A percentile compares a stretch with the other conserved stretches of the same genome.
These are phyloP conservation scores for Caretta caretta DNA, from an alignment of 2,113 vertebrate genomes.

Conservation along the genomic window DNA sequence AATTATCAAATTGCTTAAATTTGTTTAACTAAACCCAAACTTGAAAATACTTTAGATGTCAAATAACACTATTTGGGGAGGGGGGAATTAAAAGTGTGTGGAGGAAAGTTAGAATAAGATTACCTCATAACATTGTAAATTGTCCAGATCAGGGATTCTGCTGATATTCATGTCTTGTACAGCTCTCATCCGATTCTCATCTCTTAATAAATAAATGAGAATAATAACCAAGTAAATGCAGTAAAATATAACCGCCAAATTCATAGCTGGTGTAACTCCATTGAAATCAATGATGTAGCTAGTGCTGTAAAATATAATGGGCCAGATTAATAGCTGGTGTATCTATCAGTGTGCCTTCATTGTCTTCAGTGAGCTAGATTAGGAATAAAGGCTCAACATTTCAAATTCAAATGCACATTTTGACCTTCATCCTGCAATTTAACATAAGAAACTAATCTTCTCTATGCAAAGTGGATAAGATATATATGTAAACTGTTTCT, in stretches of 20 bases:
- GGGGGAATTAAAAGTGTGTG: neutral
- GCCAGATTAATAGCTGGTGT: neutral
- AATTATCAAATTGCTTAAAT: neutral
- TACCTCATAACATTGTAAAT: neutral
- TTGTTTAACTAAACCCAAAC: neutral
- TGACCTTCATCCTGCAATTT: neutral
- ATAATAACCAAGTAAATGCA: neutral
- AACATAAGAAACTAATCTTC: slow-evolving; percentile 11
- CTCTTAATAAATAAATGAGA: neutral
- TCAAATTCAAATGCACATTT: slow-evolving; percentile 30
- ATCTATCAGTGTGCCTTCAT: neutral
- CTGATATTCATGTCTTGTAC: neutral
- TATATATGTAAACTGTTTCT: neutral
- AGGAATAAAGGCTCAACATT: neutral
- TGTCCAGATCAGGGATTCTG: neutral
- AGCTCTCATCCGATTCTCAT: neutral
- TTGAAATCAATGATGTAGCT: neutral
- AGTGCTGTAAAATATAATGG: neutral
- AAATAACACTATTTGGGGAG: neutral
- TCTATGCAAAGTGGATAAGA: neutral
- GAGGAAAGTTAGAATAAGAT: neutral
- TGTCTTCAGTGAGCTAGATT: neutral
- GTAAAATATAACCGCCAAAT: neutral
- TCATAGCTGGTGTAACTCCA: neutral
- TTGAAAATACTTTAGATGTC: neutral